Evolutionary conservation across 1,140 invertebrate genomes (phyloP).

Genomic region (Heliconius himera): DNA sequence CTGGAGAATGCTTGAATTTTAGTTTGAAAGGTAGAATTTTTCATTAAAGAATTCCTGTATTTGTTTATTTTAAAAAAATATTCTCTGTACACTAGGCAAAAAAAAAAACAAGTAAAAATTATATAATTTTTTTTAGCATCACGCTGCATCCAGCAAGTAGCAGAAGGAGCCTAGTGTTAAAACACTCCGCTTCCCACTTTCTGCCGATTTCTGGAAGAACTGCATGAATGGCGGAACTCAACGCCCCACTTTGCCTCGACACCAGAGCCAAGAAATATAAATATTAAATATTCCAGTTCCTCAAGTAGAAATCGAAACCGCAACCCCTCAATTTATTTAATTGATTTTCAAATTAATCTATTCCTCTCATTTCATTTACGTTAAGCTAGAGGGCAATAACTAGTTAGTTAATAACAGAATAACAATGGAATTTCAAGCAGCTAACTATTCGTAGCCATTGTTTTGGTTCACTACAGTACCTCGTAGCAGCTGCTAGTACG

Average conservation of each 20-base stretch:
- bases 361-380: background rate
- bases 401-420: constrained; percentile 14
- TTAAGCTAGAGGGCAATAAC: constrained; percentile 7
- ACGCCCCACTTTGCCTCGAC: too few relatives aligned
- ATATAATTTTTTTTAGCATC: too few relatives aligned
- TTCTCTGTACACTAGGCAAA: background rate
- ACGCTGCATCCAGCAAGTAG: too few relatives aligned
- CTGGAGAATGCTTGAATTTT: constrained; percentile 7
- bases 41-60: constrained; percentile 4
- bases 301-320: too few relatives aligned
- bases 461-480: constrained; percentile 26
- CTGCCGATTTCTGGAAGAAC: too few relatives aligned
- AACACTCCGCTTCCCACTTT: too few relatives aligned
- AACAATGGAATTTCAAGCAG: constrained; percentile 21
- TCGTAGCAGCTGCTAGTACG: constrained; percentile 36
- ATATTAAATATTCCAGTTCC: too few relatives aligned
- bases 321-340: background rate
- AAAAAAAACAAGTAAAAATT: too few relatives aligned
- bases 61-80: constrained; percentile 6
- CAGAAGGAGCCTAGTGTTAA: too few relatives aligned
- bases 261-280: too few relatives aligned
- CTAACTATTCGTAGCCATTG: constrained; percentile 24
- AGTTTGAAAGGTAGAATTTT: constrained; percentile 9
- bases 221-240: too few relatives aligned
- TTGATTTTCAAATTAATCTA: background rate